These are phyloP conservation scores for Lacerta bilineata DNA, from an alignment of 2,797 vertebrate genomes.

Conservation along the genomic window DNA sequence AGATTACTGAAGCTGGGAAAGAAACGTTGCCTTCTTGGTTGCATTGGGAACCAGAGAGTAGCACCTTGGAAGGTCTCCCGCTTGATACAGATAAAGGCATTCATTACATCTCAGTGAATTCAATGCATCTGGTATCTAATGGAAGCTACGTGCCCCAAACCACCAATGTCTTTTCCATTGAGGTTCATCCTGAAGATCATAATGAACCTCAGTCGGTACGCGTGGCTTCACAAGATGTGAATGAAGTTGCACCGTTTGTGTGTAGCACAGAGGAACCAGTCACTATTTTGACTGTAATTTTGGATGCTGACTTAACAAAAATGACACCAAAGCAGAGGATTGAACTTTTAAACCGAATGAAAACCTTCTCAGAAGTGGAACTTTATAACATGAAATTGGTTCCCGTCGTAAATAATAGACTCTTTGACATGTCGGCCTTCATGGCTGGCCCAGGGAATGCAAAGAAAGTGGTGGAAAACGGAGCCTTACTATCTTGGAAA, in stretches of 20 bases:
- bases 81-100: conserved; percentile 94
- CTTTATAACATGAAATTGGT: conserved; percentile 93
- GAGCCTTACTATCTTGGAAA: conserved; percentile 96
- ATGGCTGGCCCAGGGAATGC: conserved; percentile 99
- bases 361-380: conserved; percentile 90
- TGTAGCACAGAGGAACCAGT: conserved; percentile 90
- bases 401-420: conserved; percentile 96
- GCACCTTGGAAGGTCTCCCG: conserved; percentile 90
- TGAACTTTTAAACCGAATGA: conserved; percentile 90
- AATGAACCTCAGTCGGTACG: conserved; percentile 85
- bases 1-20: conserved; percentile 92
- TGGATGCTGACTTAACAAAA: conserved; percentile 97
- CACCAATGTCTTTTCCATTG: conserved; percentile 91
- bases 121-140: conserved; percentile 81
- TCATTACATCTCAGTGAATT: conserved; percentile 90
- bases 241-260: conserved; percentile 78
- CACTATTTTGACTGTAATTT: conserved; percentile 94
- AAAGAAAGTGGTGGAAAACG: conserved; percentile 98
- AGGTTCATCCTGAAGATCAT: conserved; percentile 94
- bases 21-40: conserved; percentile 92
- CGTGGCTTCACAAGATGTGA: conserved; percentile 73
- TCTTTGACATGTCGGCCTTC: conserved; percentile 99
- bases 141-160: conserved; percentile 82
- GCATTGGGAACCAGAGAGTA: conserved; percentile 87
- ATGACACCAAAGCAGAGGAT: conserved; percentile 93